These are phyloP conservation scores for Mastomys coucha DNA, from an alignment of 2,113 vertebrate genomes.

Conservation along the genomic window DNA sequence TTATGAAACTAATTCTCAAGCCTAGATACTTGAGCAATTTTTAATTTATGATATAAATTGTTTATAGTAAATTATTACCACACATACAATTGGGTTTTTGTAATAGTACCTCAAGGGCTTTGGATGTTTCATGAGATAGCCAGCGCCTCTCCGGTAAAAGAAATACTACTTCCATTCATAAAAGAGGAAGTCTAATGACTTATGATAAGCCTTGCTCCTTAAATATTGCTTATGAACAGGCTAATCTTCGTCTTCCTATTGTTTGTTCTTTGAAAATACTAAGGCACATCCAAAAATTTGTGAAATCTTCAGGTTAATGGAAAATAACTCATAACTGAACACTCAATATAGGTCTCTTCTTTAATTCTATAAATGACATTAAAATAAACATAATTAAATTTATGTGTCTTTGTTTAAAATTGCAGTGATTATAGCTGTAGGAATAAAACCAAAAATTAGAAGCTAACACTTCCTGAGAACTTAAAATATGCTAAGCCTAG, in stretches of 20 bases:
- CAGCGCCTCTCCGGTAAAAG: not conserved
- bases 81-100: not conserved
- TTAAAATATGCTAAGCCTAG: not conserved
- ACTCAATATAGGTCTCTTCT: not conserved
- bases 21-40: not conserved
- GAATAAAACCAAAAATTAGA: not conserved
- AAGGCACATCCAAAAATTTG: not conserved
- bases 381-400: not conserved
- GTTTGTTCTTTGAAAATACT: constrained; percentile 18
- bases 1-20: not conserved
- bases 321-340: not conserved
- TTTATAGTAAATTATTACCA: not conserved
- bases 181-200: not conserved
- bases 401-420: constrained; percentile 17
- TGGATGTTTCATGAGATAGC: not conserved
- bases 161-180: not conserved
- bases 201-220: not conserved
- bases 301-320: not conserved
- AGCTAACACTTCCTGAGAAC: not conserved
- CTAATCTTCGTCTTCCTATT: not conserved
- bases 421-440: not conserved
- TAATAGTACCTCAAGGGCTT: not conserved
- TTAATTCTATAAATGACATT: not conserved
- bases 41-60: not conserved
- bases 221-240: not conserved